Conservation (phyloP, 2,888 invertebrate genomes). For the Sclerodermus sp. region DNA sequence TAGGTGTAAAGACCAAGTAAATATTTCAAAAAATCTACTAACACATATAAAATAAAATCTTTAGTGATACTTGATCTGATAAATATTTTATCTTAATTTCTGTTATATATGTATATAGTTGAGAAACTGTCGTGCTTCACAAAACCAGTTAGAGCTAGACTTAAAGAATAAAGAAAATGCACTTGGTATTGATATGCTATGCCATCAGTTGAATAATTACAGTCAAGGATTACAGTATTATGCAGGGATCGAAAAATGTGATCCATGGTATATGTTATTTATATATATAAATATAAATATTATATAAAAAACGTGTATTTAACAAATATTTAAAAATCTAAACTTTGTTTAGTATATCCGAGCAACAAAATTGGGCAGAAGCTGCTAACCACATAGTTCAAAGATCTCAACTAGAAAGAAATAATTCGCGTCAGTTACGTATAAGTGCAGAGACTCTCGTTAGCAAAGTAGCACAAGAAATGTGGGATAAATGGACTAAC, state of each 20-base stretch:
- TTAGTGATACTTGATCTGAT: neutral
- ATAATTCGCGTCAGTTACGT: slow-evolving; percentile 76
- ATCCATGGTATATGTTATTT: slow-evolving; percentile 66
- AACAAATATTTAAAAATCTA: neutral
- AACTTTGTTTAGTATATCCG: slow-evolving; percentile 67
- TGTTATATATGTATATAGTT: too few relatives aligned
- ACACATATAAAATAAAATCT: neutral
- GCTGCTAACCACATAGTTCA: slow-evolving; percentile 76
- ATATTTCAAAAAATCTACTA: slow-evolving; percentile 11
- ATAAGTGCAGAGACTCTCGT: slow-evolving; percentile 78
- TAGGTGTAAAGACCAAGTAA: slow-evolving; percentile 65
- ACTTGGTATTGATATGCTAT: slow-evolving; percentile 80
- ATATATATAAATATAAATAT: too few relatives aligned
- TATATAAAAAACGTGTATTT: neutral
- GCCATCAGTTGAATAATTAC: slow-evolving; percentile 81
- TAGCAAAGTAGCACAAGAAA: slow-evolving; percentile 76
- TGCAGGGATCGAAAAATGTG: slow-evolving; percentile 85
- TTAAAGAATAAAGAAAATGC: slow-evolving; percentile 86
- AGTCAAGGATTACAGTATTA: slow-evolving; percentile 82
- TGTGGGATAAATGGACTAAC: slow-evolving; percentile 87
- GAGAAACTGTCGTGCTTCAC: slow-evolving; percentile 75
- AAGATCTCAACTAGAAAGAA: slow-evolving; percentile 79
- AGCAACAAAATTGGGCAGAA: slow-evolving; percentile 81
- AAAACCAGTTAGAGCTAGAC: slow-evolving; percentile 88
- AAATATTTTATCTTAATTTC: too few relatives aligned